Conservation (phyloP, 2,797 vertebrate genomes). For the Mormyrops attenuatus region DNA sequence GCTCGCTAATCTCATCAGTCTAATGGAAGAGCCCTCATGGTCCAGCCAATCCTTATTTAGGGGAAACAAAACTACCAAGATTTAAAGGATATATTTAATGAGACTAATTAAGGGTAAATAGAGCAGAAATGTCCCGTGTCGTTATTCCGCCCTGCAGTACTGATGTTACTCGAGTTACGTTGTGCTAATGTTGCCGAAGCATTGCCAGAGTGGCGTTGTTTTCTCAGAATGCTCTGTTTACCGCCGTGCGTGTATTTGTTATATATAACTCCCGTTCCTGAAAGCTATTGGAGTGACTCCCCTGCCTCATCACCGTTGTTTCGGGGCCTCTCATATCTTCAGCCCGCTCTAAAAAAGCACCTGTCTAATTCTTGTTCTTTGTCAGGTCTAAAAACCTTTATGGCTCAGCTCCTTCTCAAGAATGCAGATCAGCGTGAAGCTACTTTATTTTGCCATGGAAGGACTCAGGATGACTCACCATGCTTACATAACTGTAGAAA, state of each 20-base stretch:
- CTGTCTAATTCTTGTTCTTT: background rate
- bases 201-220: background rate
- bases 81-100: background rate
- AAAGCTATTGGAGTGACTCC: background rate
- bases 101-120: constrained; percentile 3
- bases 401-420: background rate
- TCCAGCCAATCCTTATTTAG: constrained; percentile 6
- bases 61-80: background rate
- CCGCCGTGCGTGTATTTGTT: background rate
- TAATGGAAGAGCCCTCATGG: background rate
- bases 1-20: background rate
- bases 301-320: background rate
- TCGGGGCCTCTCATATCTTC: background rate
- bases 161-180: background rate
- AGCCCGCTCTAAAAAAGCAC: background rate
- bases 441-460: background rate
- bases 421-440: background rate
- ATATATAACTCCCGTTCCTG: background rate
- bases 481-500: background rate
- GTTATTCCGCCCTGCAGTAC: background rate
- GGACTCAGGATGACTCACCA: constrained; percentile 4
- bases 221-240: background rate
- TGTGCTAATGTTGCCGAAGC: background rate
- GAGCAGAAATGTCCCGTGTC: background rate
- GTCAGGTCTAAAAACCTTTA: background rate